Base-by-base conservation (phyloP, 2,797 vertebrate species). In the Malurus splendens region DNA sequence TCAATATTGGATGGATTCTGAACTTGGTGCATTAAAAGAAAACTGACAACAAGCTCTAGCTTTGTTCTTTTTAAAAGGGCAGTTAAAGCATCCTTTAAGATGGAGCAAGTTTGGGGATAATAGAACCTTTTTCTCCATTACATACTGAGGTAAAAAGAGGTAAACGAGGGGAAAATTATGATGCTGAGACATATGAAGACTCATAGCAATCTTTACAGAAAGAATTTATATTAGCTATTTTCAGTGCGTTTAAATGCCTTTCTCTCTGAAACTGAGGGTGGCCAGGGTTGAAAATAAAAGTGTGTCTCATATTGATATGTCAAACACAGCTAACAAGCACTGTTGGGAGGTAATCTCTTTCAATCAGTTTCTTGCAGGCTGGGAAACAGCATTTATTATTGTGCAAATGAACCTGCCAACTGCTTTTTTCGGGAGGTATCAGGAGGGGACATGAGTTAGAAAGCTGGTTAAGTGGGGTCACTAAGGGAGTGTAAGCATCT, bases 291-390 rank as follows among this genome's bases (percentile, higher is more conserved):
- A 87, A 92, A 95, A 89, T 72, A 66, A 71, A 94, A 95, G 52
- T 14, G 28, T 90, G 75, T 86, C 92, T 93, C 68, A 79, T 90
- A 88, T 36, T 85, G 78, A 45, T 92, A 91, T 90, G 96, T 95
- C 96, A 96, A 13, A 96, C 96, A 95, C 71, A 81, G 93, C 90
- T 97, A 96, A 96, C 93, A 95, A 94, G 87, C 84, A 75, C 74
- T 85, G 55, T 83, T 91, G 72, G 89, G 92, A 95, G 82, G 93
- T 93, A 96, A 96, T 95, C 86, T 94, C 76, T 84, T 92, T 89
- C 92, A 86, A 83, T 96, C 94, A 89, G 82, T 90, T 84, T 85
- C 81, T 74, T 87, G 90, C 79, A 92, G 82, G 19, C 84, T 90
- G 59, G 52, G 38, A 92, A 94, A 96, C 92, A 96, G 80, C 93